Evolutionary conservation across 2,888 invertebrate genomes (phyloP), one percentile per base, ranked within the genome.

Genomic region (Pecten maximus): DNA sequence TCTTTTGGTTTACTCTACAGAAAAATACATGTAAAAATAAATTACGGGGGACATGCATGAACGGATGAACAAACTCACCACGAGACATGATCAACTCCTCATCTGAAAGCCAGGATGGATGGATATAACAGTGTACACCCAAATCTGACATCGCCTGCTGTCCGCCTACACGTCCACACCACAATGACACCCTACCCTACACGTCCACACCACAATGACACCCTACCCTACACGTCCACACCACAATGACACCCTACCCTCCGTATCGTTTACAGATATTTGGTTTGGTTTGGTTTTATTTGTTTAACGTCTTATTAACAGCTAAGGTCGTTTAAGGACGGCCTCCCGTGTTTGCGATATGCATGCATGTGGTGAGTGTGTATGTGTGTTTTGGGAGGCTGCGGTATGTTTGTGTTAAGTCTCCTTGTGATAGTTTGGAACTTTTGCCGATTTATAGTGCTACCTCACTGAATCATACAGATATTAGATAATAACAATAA

Each of bases 51-150:
- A 74, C 74, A 74, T 74, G 74, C 74, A 74, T 74, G 12, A 28
- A 74, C 74, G 15, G 28, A 60, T 28, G 74, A 35, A 74, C 74
- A 74, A 48, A 95, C 95, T 95, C 94, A 95, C 95, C 95, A 91
- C 94, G 92, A 35, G 94, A 93, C 91, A 94, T 92, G 86, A 95
- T 94, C 91, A 94, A 93, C 54, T 94, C 94, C 92, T 93, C 93
- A 92, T 94, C 95, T 95, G 93, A 92, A 87, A 91, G 35, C 60
- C 50, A 54, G 40, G 28, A 74, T 28, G 23, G 35, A 35, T 74
- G 74, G 74, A 74, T 74, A 74, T 74, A 74, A 28, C 74, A 74
- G 28, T 74, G 35, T 35, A 74, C 74, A 74, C 35, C 74, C 74
- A 35, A 12, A 10, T 8, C 35, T 35, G 74, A 28, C 74, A 35